These are phyloP conservation scores for Hexactinellida sp. DNA, from an alignment of 37 sponge, comb jelly and placozoan species.

Conservation along the genomic window DNA sequence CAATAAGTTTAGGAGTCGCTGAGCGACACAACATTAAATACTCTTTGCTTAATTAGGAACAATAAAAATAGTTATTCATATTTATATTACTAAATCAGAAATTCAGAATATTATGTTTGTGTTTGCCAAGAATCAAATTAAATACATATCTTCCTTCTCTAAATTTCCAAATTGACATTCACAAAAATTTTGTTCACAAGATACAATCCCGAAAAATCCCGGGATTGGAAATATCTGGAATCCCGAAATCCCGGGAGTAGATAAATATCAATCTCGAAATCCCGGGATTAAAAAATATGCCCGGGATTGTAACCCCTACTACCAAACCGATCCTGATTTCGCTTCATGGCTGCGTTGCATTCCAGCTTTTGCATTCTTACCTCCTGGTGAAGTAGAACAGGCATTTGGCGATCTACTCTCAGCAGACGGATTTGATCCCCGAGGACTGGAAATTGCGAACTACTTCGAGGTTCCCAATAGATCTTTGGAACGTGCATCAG, in stretches of 20 bases:
- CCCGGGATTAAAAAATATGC: too few species aligned
- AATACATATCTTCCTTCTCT: constrained; percentile 1
- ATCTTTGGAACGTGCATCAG: too few species aligned
- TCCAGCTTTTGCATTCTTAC: too few species aligned
- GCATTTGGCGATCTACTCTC: too few species aligned
- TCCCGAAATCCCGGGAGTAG: background rate
- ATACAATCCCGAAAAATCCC: constrained; percentile 9
- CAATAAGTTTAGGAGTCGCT: background rate
- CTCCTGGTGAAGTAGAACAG: too few species aligned
- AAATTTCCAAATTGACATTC: background rate
- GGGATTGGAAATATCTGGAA: background rate
- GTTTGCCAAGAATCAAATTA: constrained; percentile 1
- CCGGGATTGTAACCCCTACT: background rate
- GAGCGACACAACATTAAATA: constrained; percentile 17
- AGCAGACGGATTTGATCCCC: too few species aligned
- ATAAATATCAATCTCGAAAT: constrained; percentile 13
- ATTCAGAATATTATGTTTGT: constrained; percentile 17
- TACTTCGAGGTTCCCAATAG: too few species aligned
- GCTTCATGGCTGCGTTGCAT: too few species aligned
- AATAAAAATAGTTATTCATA: background rate
- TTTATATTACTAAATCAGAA: background rate
- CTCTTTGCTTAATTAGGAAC: constrained; percentile 16
- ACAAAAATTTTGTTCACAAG: background rate
- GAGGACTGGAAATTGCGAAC: too few species aligned
- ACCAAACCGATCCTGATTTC: too few species aligned